Percentiles rank a stretch among this genome's conserved stretches.
Conservation (phyloP, 2,113 vertebrate genomes). For the Asarcornis scutulata region DNA sequence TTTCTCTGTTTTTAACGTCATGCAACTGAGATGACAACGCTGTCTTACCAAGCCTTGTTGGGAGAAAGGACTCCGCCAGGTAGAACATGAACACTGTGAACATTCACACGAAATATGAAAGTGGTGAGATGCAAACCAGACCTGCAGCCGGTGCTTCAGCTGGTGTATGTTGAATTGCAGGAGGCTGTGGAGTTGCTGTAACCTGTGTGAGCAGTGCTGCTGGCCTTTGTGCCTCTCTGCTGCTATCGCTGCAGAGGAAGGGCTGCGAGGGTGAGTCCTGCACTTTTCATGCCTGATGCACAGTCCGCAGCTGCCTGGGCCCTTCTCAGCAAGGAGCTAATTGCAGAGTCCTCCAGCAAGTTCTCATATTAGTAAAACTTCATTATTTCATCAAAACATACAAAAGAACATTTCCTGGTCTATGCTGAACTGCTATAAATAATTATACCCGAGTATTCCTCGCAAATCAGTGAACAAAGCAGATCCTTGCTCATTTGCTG, state of each 20-base stretch:
- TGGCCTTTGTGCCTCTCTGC: background rate
- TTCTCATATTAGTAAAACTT: background rate
- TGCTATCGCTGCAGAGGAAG: background rate
- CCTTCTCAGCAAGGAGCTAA: background rate
- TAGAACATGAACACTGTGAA: background rate
- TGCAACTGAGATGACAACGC: background rate
- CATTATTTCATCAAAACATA: background rate
- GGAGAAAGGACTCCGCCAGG: background rate
- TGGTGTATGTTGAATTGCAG: background rate
- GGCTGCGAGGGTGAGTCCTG: background rate
- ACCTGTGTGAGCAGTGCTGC: background rate
- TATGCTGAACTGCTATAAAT: background rate
- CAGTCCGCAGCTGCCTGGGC: background rate
- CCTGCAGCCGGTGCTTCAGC: background rate
- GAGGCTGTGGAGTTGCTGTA: background rate
- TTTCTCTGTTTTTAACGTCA: background rate
- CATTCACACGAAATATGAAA: background rate
- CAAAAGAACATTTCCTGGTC: background rate
- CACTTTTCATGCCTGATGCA: rapidly evolving
- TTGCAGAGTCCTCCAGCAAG: background rate
- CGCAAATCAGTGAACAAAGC: background rate
- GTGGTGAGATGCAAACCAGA: background rate
- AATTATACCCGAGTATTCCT: background rate
- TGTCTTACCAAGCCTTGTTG: background rate
- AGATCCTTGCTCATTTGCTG: background rate